Evolutionary conservation across 2,113 vertebrate species (phyloP).

Genomic region (Forbesichthys papilliferus): DNA sequence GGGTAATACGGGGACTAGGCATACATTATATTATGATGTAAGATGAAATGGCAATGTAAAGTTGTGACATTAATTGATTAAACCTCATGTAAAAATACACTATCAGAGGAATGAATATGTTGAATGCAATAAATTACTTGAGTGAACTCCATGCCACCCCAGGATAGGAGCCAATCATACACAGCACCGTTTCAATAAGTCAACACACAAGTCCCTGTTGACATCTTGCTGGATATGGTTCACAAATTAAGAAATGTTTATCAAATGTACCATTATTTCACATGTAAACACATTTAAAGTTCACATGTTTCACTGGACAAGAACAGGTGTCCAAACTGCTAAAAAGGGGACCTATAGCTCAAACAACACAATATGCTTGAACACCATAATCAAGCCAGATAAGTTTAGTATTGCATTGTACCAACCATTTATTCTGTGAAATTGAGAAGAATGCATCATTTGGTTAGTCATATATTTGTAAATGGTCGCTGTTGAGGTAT

Average conservation of each 20-base stretch:
- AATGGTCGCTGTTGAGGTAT: background rate
- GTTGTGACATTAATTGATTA: slow-evolving; percentile 26
- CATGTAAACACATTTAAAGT: too few relatives aligned
- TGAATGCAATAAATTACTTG: slow-evolving; percentile 27
- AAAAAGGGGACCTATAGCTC: slow-evolving; percentile 29
- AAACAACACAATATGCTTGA: background rate
- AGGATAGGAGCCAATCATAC: slow-evolving; percentile 50
- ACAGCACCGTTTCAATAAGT: slow-evolving; percentile 60
- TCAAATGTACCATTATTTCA: slow-evolving; percentile 59
- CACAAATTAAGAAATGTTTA: slow-evolving; percentile 35
- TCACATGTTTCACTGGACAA: slow-evolving; percentile 11
- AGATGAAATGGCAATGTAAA: slow-evolving; percentile 9
- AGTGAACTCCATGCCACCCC: slow-evolving; percentile 22
- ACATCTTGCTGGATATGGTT: slow-evolving; percentile 34
- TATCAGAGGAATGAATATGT: slow-evolving; percentile 50
- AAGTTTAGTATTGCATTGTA: background rate
- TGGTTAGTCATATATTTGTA: slow-evolving; percentile 7
- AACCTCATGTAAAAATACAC: slow-evolving; percentile 56
- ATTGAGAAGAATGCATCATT: slow-evolving; percentile 2
- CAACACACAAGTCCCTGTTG: slow-evolving; percentile 26
- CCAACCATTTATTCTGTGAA: slow-evolving; percentile 1
- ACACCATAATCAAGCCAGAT: background rate
- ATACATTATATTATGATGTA: slow-evolving; percentile 14
- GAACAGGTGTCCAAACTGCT: slow-evolving; percentile 39
- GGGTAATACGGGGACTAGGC: slow-evolving; percentile 17